Evolutionary conservation across 2,113 vertebrate species (phyloP).

Genomic region (Siphamia tubifer): DNA sequence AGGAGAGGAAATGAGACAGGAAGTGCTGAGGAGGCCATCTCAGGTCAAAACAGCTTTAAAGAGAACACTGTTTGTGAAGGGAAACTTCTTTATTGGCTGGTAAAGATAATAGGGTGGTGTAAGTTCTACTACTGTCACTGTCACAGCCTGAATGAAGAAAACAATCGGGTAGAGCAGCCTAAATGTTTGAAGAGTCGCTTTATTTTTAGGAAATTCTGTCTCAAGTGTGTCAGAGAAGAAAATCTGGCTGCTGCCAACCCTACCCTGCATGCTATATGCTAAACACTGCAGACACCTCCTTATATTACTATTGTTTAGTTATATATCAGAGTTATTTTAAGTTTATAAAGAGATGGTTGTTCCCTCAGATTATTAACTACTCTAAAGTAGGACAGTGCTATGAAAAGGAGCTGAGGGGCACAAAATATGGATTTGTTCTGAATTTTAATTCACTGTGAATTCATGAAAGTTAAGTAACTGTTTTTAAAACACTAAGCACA

Average conservation of each 20-base stretch:
- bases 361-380: no score
- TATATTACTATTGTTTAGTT: background rate
- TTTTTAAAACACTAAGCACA: no score
- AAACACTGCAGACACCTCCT: background rate
- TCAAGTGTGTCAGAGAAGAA: slow-evolving; percentile 9
- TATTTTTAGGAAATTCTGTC: slow-evolving; percentile 5
- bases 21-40: background rate
- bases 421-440: no score
- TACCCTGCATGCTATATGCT: no score
- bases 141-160: background rate
- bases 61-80: background rate
- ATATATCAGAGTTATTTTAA: no score
- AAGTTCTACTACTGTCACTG: slow-evolving; percentile 4
- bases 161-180: background rate
- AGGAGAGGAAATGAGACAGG: background rate
- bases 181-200: slow-evolving; percentile 7
- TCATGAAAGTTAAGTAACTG: background rate
- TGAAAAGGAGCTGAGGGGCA: no score
- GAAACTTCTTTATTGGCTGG: background rate
- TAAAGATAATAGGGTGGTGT: slow-evolving; percentile 4
- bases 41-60: background rate
- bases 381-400: no score
- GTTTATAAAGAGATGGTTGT: no score
- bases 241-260: background rate
- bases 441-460: background rate